Evolutionary conservation across 2,888 invertebrate species (phyloP), one percentile per base, ranked within the genome.

Genomic region (Pammene aurita): DNA sequence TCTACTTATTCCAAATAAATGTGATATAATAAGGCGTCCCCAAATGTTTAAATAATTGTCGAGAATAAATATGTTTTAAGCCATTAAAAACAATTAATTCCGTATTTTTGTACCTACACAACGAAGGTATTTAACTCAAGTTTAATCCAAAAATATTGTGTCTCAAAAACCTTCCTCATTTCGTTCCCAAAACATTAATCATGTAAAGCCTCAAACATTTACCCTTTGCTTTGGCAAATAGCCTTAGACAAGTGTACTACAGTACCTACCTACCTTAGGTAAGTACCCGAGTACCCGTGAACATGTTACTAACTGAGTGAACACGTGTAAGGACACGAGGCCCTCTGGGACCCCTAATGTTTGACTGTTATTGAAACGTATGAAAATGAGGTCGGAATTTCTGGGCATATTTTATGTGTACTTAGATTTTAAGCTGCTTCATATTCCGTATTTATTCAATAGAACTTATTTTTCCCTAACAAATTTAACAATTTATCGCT

Each of bases 181-280:
- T 58, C 34, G 16, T 58, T 34, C 13, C 7, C 41, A 50, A 48
- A n/a, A 11, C 46, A 65, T 65, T 65, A 57, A 56, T 57, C 65
- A 38, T 38, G 34, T 18, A 18, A 46, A 13, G 54, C 54, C n/a
- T 55, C 35, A 16, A 11, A 42, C 26, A 26, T 26, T 26, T 50
- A 50, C 26, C 57, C 55, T 50, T 48, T 38, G 35, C 48, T 57
- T 50, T 66, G 14, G 34, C 6, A 38, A 26, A n/a, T n/a, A 11
- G 55, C 35, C 9, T 26, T 57, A 42, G 0, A 50, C 18, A 0
- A 13, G 10, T n/a, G n/a, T n/a, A n/a, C n/a, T n/a, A n/a, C n/a
- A 48, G 16, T 16, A 48, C 18, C 48, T 34, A 26, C 26, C 6
- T 6, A n/a, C n/a, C n/a, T n/a, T n/a, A n/a, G n/a, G 41, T 7